A percentile compares a stretch with the other conserved stretches of the same genome.
phyloP scores from a whole-genome alignment of 1,140 invertebrate species.

The Spodoptera litura region DNA sequence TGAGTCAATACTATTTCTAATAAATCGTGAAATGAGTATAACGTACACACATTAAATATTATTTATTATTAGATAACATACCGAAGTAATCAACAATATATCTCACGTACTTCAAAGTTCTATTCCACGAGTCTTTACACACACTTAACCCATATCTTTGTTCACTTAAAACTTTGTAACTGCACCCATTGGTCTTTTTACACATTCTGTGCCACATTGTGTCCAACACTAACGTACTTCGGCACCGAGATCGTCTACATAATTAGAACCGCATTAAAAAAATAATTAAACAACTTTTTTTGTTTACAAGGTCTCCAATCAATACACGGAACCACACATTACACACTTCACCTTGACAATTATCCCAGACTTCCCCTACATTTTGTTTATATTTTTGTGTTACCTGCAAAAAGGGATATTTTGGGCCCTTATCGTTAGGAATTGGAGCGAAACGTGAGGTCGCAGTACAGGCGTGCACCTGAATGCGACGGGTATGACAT shows the following conservation, averaged over 20 bases:
- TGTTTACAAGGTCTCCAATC: constrained; percentile 18
- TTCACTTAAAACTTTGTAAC: constrained; percentile 43
- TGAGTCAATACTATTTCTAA: not conserved
- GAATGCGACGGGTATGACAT: constrained; percentile 22
- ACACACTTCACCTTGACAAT: constrained; percentile 22
- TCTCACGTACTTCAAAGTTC: constrained; percentile 58
- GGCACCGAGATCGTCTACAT: constrained; percentile 12
- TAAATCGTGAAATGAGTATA: no score
- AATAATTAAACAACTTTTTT: constrained; percentile 32
- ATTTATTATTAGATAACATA: constrained; percentile 55
- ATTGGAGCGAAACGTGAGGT: not conserved
- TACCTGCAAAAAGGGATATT: not conserved
- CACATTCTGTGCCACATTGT: constrained; percentile 55
- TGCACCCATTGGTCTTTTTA: constrained; percentile 46
- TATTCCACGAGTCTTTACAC: constrained; percentile 42
- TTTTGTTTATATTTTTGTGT: constrained; percentile 4
- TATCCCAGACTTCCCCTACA: constrained; percentile 13
- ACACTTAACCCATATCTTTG: constrained; percentile 18
- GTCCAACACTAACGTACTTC: constrained; percentile 4
- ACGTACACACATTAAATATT: no score
- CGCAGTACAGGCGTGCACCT: constrained; percentile 39
- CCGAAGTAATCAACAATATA: constrained; percentile 65
- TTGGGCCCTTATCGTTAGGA: no score
- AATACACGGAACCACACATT: constrained; percentile 28
- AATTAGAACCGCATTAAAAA: constrained; percentile 39